phyloP scores from a whole-genome alignment of 2,888 invertebrate genomes.

The Drosophila mimetica region DNA sequence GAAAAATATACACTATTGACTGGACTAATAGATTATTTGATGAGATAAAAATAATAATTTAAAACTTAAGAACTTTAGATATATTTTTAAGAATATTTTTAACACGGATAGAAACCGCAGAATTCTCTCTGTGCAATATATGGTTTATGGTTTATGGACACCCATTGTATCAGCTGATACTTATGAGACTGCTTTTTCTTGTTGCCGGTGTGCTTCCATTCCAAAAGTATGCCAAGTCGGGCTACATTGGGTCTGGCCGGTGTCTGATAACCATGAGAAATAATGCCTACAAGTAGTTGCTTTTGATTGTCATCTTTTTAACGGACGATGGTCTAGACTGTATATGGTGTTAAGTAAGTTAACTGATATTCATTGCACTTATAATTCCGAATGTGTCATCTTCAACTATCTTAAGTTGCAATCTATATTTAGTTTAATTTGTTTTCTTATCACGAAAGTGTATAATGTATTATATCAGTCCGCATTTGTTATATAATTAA shows the following conservation, averaged over 20 bases:
- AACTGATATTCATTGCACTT: too few relatives aligned
- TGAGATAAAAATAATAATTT: too few relatives aligned
- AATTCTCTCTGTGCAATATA: too few relatives aligned
- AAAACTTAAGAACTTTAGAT: too few relatives aligned
- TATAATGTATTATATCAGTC: too few relatives aligned
- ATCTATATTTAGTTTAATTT: background rate
- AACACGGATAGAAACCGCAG: too few relatives aligned
- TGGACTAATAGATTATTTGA: too few relatives aligned
- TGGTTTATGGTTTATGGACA: conserved; percentile 11
- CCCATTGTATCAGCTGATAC: conserved; percentile 43
- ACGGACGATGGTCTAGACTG: background rate
- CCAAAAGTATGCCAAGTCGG: conserved; percentile 9
- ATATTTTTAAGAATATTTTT: too few relatives aligned
- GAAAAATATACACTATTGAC: too few relatives aligned
- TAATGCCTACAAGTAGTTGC: background rate
- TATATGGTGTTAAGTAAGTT: background rate
- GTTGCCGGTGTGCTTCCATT: background rate
- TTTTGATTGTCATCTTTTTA: background rate
- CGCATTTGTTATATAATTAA: background rate
- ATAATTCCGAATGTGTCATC: too few relatives aligned
- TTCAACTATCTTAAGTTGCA: background rate
- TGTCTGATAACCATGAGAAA: background rate
- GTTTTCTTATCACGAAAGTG: background rate
- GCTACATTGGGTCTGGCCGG: conserved; percentile 13
- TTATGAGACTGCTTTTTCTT: too few relatives aligned